These are phyloP conservation scores for Mermis nigrescens DNA, from an alignment of 2,888 invertebrate genomes.

Conservation along the genomic window DNA sequence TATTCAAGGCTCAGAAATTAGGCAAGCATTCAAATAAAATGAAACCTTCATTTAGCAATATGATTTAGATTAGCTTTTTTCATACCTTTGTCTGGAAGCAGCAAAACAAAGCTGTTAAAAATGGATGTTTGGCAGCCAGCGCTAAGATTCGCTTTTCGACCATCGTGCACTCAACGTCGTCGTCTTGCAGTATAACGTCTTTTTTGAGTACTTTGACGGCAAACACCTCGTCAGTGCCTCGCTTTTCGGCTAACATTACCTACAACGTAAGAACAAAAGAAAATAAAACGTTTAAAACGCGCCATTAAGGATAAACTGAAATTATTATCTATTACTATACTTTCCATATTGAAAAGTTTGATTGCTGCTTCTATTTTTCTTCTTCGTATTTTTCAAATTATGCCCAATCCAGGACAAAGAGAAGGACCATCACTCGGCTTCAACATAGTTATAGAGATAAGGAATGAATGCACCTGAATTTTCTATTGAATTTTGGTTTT, in stretches of 20 bases:
- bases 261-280: constrained; percentile 33
- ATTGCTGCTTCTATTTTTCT: too few relatives aligned
- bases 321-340: too few relatives aligned
- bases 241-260: constrained; percentile 89
- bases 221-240: constrained; percentile 64
- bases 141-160: constrained; percentile 91
- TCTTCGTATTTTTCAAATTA: too few relatives aligned
- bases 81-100: constrained; percentile 76
- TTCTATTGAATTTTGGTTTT: too few relatives aligned
- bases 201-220: constrained; percentile 66
- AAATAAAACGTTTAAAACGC: too few relatives aligned
- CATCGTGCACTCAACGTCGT: constrained; percentile 97
- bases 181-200: constrained; percentile 86
- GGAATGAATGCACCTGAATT: too few relatives aligned
- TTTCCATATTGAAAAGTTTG: too few relatives aligned
- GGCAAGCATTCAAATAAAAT: background rate
- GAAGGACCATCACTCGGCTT: too few relatives aligned
- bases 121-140: constrained; percentile 89
- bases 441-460: too few relatives aligned
- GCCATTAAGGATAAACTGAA: too few relatives aligned
- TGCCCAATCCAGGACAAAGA: too few relatives aligned
- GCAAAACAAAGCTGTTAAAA: constrained; percentile 84
- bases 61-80: background rate
- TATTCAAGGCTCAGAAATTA: background rate
- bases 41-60: background rate